phyloP scores from a whole-genome alignment of 2,797 vertebrate species.

The Danionella dracula region DNA sequence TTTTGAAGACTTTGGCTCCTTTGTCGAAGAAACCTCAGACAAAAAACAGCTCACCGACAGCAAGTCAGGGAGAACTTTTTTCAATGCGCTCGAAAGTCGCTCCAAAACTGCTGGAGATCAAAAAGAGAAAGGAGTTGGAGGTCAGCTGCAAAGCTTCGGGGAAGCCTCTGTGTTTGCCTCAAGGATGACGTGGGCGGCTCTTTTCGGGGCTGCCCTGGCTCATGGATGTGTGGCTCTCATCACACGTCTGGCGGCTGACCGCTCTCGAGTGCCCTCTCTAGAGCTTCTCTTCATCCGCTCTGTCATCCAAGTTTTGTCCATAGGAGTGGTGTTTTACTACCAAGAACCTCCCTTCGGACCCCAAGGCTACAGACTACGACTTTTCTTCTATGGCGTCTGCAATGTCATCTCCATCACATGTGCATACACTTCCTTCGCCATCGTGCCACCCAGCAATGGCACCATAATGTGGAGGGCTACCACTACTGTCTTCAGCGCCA shows the following conservation, averaged over 20 bases:
- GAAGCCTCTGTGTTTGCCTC: constrained; percentile 81
- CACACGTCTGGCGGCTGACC: constrained; percentile 82
- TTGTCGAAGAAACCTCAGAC: constrained; percentile 86
- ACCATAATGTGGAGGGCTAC: constrained; percentile 92
- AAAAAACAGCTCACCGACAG: constrained; percentile 74
- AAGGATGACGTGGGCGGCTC: constrained; percentile 83
- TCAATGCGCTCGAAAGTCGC: constrained; percentile 72
- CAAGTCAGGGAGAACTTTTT: constrained; percentile 72
- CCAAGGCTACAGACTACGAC: constrained; percentile 79
- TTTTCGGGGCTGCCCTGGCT: constrained; percentile 85
- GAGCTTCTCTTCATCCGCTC: constrained; percentile 92
- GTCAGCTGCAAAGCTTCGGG: constrained; percentile 78
- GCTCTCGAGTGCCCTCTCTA: constrained; percentile 85
- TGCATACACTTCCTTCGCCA: constrained; percentile 88
- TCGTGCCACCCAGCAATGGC: constrained; percentile 84
- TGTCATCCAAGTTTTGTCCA: constrained; percentile 80
- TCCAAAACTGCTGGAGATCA: constrained; percentile 51
- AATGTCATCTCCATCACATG: constrained; percentile 95
- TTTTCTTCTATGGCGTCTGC: constrained; percentile 86
- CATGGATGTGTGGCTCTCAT: constrained; percentile 88
- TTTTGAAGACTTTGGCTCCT: constrained; percentile 81
- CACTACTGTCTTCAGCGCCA: constrained; percentile 86
- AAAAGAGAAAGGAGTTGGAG: constrained; percentile 61
- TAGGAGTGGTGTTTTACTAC: constrained; percentile 79
- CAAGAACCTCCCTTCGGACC: constrained; percentile 89